A percentile compares a stretch with the other conserved stretches of the same genome.
These are phyloP conservation scores for Montipora foliosa DNA, from an alignment of 64 coral and sea anemone species.

Conservation along the genomic window DNA sequence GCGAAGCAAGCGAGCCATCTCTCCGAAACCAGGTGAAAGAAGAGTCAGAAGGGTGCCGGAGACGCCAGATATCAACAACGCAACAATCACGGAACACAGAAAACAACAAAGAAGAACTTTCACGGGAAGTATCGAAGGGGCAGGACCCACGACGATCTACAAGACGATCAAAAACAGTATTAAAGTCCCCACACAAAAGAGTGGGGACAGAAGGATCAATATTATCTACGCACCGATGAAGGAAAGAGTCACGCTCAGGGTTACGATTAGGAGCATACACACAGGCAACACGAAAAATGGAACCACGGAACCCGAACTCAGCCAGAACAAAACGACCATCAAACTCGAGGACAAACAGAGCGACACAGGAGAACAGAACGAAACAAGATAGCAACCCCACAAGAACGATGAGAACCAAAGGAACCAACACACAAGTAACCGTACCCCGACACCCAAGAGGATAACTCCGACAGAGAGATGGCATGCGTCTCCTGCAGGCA, in stretches of 20 bases:
- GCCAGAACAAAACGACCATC: constrained; percentile 11
- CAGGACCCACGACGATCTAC: not conserved
- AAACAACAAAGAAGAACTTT: not conserved
- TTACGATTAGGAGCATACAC: constrained; percentile 47
- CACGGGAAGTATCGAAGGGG: not conserved
- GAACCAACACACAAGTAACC: not conserved
- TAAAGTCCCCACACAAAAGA: not conserved
- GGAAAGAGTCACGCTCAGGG: not conserved
- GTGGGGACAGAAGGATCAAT: not conserved
- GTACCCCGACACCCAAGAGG: constrained; percentile 24
- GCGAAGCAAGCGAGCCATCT: not conserved
- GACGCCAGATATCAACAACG: not conserved
- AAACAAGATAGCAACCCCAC: not conserved
- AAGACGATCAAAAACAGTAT: not conserved
- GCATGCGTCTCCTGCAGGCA: constrained; percentile 71
- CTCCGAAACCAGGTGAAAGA: not conserved
- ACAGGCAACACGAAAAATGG: not conserved
- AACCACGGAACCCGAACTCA: not conserved
- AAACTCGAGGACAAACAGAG: no score
- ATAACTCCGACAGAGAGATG: not conserved
- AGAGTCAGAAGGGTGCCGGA: not conserved
- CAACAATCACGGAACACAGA: not conserved
- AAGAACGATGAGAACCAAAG: not conserved
- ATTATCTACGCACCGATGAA: not conserved
- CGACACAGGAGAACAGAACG: not conserved